phyloP scores from a whole-genome alignment of 53 echinoderm and acorn worm species.

The Holothuria leucospilota region DNA sequence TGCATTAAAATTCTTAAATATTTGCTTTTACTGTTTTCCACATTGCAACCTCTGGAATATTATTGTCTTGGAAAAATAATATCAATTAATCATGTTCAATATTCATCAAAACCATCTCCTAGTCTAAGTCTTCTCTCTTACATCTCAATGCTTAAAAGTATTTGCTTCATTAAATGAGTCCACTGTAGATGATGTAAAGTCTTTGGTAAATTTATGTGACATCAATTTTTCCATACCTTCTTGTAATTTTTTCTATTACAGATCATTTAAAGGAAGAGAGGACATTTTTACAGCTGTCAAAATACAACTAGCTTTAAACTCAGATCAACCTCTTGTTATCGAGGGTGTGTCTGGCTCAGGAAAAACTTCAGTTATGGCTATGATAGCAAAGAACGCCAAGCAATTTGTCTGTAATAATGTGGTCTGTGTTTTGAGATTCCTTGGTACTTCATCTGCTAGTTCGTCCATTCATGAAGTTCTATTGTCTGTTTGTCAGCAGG shows the following conservation, averaged over 20 bases:
- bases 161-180: too few species aligned
- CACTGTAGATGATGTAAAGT: too few species aligned
- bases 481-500: conserved; percentile 80
- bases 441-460: conserved; percentile 82
- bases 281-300: conserved; percentile 54
- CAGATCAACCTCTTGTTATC: conserved; percentile 69
- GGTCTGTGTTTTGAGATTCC: conserved; percentile 65
- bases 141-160: too few species aligned
- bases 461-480: conserved; percentile 72
- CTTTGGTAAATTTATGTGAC: too few species aligned
- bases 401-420: conserved; percentile 55
- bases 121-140: too few species aligned
- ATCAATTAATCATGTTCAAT: too few species aligned
- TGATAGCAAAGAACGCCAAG: conserved; percentile 68
- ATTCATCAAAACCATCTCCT: too few species aligned
- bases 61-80: too few species aligned
- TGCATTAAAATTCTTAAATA: too few species aligned
- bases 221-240: too few species aligned
- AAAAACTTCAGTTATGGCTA: conserved; percentile 92
- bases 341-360: conserved; percentile 90
- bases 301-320: conserved; percentile 35
- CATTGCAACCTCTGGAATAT: too few species aligned
- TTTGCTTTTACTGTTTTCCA: too few species aligned
- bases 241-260: background rate
- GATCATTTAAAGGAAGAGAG: conserved; percentile 80